Percentiles rank a stretch among this genome's conserved stretches.
phyloP scores from a whole-genome alignment of 2,797 vertebrate species.

The Erpetoichthys calabaricus region DNA sequence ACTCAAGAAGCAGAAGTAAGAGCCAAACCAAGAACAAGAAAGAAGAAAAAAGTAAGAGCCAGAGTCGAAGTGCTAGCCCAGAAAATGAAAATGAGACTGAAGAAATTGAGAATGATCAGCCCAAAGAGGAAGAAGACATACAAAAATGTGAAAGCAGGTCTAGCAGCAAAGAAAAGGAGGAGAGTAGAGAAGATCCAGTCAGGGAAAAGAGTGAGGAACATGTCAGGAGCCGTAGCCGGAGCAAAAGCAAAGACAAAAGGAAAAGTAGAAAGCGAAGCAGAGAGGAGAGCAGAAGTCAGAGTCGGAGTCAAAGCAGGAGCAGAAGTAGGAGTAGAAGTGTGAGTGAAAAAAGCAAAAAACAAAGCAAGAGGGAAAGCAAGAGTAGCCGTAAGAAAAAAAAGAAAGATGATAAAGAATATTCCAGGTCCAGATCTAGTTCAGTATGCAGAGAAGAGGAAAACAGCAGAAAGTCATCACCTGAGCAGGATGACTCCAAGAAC shows the following conservation, averaged over 20 bases:
- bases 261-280: conserved; percentile 25
- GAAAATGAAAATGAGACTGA: too few relatives aligned
- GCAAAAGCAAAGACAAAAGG: conserved; percentile 24
- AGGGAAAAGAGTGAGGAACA: conserved; percentile 16
- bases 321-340: conserved; percentile 41
- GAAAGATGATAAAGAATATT: conserved; percentile 43
- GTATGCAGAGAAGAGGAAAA: conserved; percentile 54
- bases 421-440: conserved; percentile 56
- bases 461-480: conserved; percentile 44
- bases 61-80: conserved; percentile 40
- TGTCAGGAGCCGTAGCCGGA: conserved; percentile 28
- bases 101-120: too few relatives aligned
- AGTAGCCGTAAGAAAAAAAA: conserved; percentile 29
- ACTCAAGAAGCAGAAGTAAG: conserved; percentile 64
- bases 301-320: conserved; percentile 50
- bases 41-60: conserved; percentile 59
- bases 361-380: conserved; percentile 63
- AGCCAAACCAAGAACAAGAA: conserved; percentile 62
- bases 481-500: conserved; percentile 51
- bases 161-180: conserved; percentile 24
- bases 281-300: conserved; percentile 56
- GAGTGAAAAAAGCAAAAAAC: conserved; percentile 56
- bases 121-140: conserved; percentile 31
- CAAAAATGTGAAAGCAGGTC: conserved; percentile 35
- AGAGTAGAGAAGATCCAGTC: conserved; percentile 35